Evolutionary conservation across 2,113 vertebrate species (phyloP).

Genomic region (Marcusenius ussheri): DNA sequence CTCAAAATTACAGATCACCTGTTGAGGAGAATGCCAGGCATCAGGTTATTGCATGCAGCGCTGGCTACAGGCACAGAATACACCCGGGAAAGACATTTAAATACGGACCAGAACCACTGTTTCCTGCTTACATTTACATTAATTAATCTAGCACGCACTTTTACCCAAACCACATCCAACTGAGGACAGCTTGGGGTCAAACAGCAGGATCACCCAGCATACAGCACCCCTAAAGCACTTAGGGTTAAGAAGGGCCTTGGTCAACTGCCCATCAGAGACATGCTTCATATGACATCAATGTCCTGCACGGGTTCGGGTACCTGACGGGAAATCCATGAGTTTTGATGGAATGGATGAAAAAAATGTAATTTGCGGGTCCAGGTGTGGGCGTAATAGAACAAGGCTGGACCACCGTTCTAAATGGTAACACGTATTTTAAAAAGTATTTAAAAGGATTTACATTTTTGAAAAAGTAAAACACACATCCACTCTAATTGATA

Average conservation of each 20-base stretch:
- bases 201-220: not conserved
- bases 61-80: not conserved
- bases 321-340: too few relatives aligned
- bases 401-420: not conserved
- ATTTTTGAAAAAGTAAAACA: not conserved
- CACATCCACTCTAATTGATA: not conserved
- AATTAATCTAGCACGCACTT: not conserved
- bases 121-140: not conserved
- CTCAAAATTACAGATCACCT: conserved; percentile 97
- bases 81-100: not conserved
- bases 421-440: not conserved
- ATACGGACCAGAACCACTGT: not conserved
- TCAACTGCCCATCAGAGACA: not conserved
- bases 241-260: not conserved
- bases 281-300: not conserved
- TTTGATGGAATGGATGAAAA: too few relatives aligned
- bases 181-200: not conserved
- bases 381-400: too few relatives aligned
- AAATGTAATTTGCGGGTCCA: too few relatives aligned
- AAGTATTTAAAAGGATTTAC: not conserved
- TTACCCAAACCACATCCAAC: not conserved
- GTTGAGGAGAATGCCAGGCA: conserved; percentile 11
- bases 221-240: not conserved
- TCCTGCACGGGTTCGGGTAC: too few relatives aligned
- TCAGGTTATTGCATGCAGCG: not conserved